phyloP scores from a whole-genome alignment of 1,140 invertebrate species.

The Caerostris extrusa region DNA sequence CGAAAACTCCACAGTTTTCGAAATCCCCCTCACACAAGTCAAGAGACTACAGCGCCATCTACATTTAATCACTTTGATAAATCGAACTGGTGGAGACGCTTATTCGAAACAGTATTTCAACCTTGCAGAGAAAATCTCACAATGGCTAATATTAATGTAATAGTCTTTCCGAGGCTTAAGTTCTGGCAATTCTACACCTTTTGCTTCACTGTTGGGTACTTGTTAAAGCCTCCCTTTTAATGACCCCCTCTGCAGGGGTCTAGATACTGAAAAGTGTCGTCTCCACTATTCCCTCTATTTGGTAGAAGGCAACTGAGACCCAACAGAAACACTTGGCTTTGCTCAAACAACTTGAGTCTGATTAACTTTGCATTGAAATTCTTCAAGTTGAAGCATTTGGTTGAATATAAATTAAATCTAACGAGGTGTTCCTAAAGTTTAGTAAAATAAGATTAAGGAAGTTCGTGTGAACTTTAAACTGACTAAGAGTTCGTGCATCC shows the following conservation, averaged over 20 bases:
- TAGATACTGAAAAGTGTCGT: not conserved
- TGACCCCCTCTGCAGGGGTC: not conserved
- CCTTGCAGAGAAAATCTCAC: constrained; percentile 4
- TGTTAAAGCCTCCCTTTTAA: constrained; percentile 1
- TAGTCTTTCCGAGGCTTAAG: constrained; percentile 5
- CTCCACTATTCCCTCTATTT: not conserved
- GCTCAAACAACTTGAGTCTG: not conserved
- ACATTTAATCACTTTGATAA: constrained; percentile 10
- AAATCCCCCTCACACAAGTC: not conserved
- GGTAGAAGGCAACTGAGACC: not conserved
- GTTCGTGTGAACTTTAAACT: not conserved
- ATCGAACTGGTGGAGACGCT: not conserved
- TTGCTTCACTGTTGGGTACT: not conserved
- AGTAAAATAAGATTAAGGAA: constrained; percentile 7
- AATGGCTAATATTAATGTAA: constrained; percentile 28
- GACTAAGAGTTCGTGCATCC: not conserved
- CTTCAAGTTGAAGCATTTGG: not conserved
- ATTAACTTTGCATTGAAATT: not conserved
- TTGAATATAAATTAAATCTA: constrained; percentile 24
- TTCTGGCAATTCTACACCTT: not conserved
- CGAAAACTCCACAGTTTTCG: constrained; percentile 3
- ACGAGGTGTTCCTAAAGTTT: not conserved
- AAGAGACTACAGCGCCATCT: constrained; percentile 1
- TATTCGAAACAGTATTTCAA: constrained; percentile 4
- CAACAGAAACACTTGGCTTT: not conserved